Percentiles rank a stretch among this genome's conserved stretches.
phyloP scores from a whole-genome alignment of 2,113 vertebrate species.

The Aegithalos caudatus region DNA sequence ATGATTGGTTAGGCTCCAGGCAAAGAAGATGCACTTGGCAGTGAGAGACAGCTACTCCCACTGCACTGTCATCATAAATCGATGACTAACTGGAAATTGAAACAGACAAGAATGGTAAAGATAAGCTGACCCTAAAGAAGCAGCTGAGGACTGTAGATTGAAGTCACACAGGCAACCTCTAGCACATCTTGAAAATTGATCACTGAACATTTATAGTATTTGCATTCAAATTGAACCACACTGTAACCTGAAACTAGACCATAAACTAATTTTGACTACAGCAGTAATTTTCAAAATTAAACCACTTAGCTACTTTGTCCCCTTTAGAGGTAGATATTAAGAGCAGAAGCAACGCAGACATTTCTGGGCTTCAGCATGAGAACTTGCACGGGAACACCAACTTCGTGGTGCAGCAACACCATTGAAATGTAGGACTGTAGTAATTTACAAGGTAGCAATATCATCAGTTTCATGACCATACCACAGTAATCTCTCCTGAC shows the following conservation, averaged over 20 bases:
- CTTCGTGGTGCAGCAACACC: not conserved
- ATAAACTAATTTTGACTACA: not conserved
- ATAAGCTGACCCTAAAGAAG: not conserved
- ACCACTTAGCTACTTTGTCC: not conserved
- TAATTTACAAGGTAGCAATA: not conserved
- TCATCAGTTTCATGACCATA: not conserved
- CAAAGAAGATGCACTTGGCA: not conserved
- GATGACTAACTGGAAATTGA: not conserved
- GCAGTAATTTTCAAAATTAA: not conserved
- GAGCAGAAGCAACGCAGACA: not conserved
- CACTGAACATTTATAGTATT: not conserved
- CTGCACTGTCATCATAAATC: not conserved
- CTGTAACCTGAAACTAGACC: not conserved
- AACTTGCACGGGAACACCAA: not conserved
- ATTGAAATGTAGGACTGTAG: not conserved
- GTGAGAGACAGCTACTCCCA: not conserved
- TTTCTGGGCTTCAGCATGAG: not conserved
- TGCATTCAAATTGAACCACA: not conserved
- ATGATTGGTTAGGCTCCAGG: not conserved
- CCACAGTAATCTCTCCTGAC: not conserved
- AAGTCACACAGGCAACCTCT: not conserved
- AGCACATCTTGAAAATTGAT: not conserved
- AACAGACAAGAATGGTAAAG: not conserved
- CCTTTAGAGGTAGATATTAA: not conserved
- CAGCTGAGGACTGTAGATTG: not conserved